phyloP scores from a whole-genome alignment of 1,140 invertebrate species.

The Plodia interpunctella region DNA sequence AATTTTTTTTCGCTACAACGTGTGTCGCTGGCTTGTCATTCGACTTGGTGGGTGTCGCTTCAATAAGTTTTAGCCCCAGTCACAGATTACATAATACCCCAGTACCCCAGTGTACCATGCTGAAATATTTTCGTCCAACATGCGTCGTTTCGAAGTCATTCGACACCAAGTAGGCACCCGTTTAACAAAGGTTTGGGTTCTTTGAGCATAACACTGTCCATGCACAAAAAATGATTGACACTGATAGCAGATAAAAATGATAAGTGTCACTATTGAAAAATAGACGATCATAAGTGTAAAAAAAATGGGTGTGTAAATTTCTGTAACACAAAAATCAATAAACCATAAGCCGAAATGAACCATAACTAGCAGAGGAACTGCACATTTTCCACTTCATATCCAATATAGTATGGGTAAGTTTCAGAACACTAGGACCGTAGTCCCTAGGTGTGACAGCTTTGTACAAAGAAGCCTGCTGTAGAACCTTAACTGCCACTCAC shows the following conservation, averaged over 20 bases:
- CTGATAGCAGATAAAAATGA: slow-evolving; percentile 27
- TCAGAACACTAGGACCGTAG: slow-evolving; percentile 7
- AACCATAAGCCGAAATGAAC: slow-evolving; percentile 45
- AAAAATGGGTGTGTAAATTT: slow-evolving; percentile 10
- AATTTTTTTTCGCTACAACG: no score
- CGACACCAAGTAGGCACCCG: no score
- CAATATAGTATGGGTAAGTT: slow-evolving; percentile 36
- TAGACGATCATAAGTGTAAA: slow-evolving; percentile 22
- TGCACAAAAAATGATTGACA: slow-evolving; percentile 24
- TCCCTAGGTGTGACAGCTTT: slow-evolving; percentile 46
- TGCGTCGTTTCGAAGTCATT: no score
- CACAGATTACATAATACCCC: no score
- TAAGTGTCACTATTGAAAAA: slow-evolving; percentile 39
- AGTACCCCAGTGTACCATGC: no score
- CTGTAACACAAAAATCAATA: slow-evolving; percentile 23
- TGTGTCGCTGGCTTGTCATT: no score
- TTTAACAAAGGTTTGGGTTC: no score
- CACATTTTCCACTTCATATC: slow-evolving; percentile 8
- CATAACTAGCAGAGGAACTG: slow-evolving; percentile 17
- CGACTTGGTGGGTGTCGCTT: no score
- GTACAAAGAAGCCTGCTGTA: slow-evolving; percentile 57
- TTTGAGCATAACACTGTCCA: background rate
- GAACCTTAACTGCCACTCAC: slow-evolving; percentile 21
- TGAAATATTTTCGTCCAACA: no score
- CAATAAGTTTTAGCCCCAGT: no score